Evolutionary conservation across 2,888 invertebrate species (phyloP).

Genomic region (Chymomyza amoena): DNA sequence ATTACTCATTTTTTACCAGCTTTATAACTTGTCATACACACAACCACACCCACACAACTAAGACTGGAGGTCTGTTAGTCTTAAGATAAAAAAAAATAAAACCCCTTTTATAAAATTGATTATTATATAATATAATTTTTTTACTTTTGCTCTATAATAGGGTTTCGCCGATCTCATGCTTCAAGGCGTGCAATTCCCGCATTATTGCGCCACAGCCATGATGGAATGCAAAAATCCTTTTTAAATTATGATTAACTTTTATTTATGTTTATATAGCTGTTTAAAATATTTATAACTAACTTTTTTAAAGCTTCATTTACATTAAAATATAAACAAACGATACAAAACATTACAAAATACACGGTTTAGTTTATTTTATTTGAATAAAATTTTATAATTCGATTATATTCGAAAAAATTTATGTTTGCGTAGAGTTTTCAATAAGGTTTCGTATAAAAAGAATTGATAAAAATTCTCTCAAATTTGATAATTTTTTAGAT

Average conservation of each 20-base stretch:
- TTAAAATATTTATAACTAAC: slow-evolving; percentile 42
- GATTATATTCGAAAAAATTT: no score
- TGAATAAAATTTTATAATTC: no score
- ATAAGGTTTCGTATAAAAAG: no score
- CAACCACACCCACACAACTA: slow-evolving; percentile 19
- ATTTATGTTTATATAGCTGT: slow-evolving; percentile 28
- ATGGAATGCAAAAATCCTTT: slow-evolving; percentile 82
- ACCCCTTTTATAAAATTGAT: not conserved
- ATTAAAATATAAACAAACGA: slow-evolving; percentile 56
- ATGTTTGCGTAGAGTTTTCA: no score
- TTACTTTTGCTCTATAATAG: slow-evolving; percentile 79
- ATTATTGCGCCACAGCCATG: slow-evolving; percentile 86
- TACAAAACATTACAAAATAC: slow-evolving; percentile 20
- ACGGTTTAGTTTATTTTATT: no score
- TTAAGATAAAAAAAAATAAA: slow-evolving; percentile 28
- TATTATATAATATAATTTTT: slow-evolving; percentile 39
- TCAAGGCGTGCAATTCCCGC: slow-evolving; percentile 85
- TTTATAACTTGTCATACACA: not conserved
- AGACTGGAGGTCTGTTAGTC: slow-evolving; percentile 6
- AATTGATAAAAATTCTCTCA: no score
- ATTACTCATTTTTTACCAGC: slow-evolving; percentile 45
- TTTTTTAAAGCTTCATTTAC: slow-evolving; percentile 36
- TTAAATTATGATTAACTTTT: slow-evolving; percentile 41
- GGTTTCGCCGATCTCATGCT: slow-evolving; percentile 84
- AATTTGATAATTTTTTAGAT: no score